A percentile compares a stretch with the other conserved stretches of the same genome.
These are phyloP conservation scores for Pedetes capensis DNA, from an alignment of 2,113 vertebrate genomes.

Conservation along the genomic window DNA sequence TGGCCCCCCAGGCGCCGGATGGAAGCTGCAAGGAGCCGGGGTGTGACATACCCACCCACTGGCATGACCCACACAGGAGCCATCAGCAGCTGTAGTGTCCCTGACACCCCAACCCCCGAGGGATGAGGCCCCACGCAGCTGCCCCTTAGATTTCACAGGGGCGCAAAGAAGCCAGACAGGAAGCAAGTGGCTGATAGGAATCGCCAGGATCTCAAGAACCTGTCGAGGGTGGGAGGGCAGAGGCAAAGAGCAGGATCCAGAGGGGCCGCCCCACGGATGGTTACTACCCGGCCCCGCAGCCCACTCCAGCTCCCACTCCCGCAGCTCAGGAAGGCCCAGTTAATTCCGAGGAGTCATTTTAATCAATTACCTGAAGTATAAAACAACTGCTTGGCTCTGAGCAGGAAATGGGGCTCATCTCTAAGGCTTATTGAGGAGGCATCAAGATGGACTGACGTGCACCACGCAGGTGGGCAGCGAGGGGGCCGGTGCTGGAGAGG, in stretches of 20 bases:
- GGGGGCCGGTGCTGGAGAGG: background rate
- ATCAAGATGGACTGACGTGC: background rate
- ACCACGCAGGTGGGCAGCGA: background rate
- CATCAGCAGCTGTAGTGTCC: fast-evolving
- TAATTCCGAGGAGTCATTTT: slow-evolving; percentile 35
- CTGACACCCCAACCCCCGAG: background rate
- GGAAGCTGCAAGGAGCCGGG: too few relatives aligned
- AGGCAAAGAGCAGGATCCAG: background rate
- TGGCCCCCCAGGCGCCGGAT: too few relatives aligned
- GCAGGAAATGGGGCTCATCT: background rate
- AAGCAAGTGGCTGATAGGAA: too few relatives aligned
- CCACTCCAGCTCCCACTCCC: background rate
- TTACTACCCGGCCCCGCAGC: background rate
- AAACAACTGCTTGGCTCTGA: slow-evolving; percentile 38
- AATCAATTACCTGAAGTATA: slow-evolving; percentile 65
- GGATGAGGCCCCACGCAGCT: fast-evolving
- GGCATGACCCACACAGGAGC: fast-evolving
- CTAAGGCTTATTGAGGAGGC: slow-evolving; percentile 26
- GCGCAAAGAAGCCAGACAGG: background rate
- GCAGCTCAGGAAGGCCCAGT: background rate
- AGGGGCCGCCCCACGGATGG: fast-evolving
- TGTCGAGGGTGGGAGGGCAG: fast-evolving
- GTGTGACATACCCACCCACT: too few relatives aligned
- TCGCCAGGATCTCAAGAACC: background rate
- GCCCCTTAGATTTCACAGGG: background rate